These are phyloP conservation scores for rat (Rattus norvegicus) DNA, from an alignment of 2,113 vertebrate species.

Conservation along the genomic window DNA sequence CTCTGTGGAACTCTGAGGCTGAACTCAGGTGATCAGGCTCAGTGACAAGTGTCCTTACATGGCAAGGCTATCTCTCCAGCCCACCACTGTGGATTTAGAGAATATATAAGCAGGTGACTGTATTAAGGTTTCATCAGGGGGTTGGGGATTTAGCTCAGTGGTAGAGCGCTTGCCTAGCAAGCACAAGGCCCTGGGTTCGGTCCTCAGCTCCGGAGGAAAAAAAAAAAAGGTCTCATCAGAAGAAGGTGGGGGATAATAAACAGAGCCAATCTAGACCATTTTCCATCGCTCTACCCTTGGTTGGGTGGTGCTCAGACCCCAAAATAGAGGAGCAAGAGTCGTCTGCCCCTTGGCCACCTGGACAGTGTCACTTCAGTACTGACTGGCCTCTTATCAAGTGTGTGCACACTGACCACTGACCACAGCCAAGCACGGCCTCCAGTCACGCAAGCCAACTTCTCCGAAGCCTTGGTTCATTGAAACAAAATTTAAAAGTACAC, in stretches of 20 bases:
- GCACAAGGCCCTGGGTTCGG: no score
- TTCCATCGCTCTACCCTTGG: neutral
- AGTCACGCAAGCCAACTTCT: neutral
- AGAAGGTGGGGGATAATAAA: neutral
- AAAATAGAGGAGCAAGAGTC: neutral
- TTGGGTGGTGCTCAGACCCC: neutral
- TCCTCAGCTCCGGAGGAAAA: no score
- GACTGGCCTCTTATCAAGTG: neutral
- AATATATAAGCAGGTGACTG: neutral
- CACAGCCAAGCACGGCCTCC: neutral
- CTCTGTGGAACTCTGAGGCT: neutral
- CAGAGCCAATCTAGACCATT: neutral
- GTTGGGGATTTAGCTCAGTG: no score
- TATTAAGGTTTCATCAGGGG: neutral
- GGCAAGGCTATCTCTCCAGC: neutral
- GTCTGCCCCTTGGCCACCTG: neutral
- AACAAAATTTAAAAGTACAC: neutral
- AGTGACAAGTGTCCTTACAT: neutral
- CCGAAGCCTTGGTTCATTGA: neutral
- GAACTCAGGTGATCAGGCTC: neutral
- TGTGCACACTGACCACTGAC: neutral
- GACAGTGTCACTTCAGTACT: fast-evolving
- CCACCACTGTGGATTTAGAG: neutral
- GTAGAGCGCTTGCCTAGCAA: no score
- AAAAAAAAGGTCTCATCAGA: no score